phyloP scores from a whole-genome alignment of 1,140 invertebrate species.

The Heliothis virescens region DNA sequence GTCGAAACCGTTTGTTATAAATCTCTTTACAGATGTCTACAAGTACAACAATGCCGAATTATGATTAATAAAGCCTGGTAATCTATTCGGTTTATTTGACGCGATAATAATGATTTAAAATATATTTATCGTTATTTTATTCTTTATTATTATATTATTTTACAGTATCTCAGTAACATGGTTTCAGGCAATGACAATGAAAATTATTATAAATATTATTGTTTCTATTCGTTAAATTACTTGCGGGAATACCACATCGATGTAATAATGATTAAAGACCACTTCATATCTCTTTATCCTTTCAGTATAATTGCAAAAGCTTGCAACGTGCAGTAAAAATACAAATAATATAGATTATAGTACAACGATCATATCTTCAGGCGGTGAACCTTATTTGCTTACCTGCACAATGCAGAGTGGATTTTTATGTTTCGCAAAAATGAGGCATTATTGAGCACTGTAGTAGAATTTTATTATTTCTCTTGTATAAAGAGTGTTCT shows the following conservation, averaged over 20 bases:
- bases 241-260: neutral
- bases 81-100: neutral
- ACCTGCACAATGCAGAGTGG: slow-evolving; percentile 21
- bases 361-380: slow-evolving; percentile 5
- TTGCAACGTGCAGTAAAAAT: neutral
- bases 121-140: no score
- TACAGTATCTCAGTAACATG: no score
- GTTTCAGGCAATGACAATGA: no score
- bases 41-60: slow-evolving; percentile 16
- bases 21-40: slow-evolving; percentile 42
- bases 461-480: neutral
- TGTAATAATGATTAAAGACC: no score
- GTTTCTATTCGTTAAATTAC: neutral
- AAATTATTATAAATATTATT: no score
- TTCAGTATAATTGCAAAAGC: slow-evolving; percentile 2
- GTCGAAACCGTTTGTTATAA: slow-evolving; percentile 49
- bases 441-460: neutral
- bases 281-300: neutral
- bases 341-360: slow-evolving; percentile 14
- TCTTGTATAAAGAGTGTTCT: no score
- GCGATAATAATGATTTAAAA: no score
- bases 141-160: no score
- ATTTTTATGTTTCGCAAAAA: slow-evolving; percentile 26
- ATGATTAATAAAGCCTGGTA: slow-evolving; percentile 3
- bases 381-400: slow-evolving; percentile 14